Base-by-base conservation (phyloP, 1,140 invertebrate genomes). In the Parapsyche elsis region DNA sequence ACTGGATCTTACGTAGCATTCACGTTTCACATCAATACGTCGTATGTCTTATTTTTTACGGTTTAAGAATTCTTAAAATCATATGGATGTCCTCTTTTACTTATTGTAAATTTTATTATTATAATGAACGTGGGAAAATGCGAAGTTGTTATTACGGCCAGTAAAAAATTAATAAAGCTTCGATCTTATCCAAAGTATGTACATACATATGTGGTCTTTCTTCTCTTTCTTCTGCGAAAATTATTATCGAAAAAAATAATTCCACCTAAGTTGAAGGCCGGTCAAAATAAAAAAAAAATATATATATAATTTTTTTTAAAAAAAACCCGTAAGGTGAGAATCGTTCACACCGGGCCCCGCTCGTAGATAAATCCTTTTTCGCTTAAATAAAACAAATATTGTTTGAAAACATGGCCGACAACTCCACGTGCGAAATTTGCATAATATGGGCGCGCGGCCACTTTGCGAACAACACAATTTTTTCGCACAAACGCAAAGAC, bases 251-350 rank as follows among this genome's bases (percentile, higher is more conserved):
- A 16, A 53, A 53, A 38, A 38, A 38, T 38, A 38, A 38, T 38
- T 67, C 64, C 64, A 14, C 64, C 21, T 67, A 24, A 75, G 73
- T 75, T 75, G 73, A 75, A 75, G 73, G 73, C 45, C 73, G 73
- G 73, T 57, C 73, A 75, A 14, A 75, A 26, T n/a, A n/a, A 57
- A 23, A 38, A 38, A 38, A 38, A 38, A 38, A 4, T 38, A 38
- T 38, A 38, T n/a, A n/a, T n/a, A n/a, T n/a, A n/a, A n/a, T 38
- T 38, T 38, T 38, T 38, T 38, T 4, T 7, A 38, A 10, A 57
- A 23, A 75, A 75, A 75, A 75, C 73, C 73, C 21, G 73, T 75
- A 57, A 75, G 73, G 73, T 75, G 73, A 75, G 73, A 75, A 75
- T 19, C 64, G 64, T 67, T 26, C 21, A 24, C 19, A 23, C 9